Evolutionary conservation across 2,888 invertebrate genomes (phyloP), one percentile per base, ranked within the genome.

Genomic region (Drosophila lutescens): DNA sequence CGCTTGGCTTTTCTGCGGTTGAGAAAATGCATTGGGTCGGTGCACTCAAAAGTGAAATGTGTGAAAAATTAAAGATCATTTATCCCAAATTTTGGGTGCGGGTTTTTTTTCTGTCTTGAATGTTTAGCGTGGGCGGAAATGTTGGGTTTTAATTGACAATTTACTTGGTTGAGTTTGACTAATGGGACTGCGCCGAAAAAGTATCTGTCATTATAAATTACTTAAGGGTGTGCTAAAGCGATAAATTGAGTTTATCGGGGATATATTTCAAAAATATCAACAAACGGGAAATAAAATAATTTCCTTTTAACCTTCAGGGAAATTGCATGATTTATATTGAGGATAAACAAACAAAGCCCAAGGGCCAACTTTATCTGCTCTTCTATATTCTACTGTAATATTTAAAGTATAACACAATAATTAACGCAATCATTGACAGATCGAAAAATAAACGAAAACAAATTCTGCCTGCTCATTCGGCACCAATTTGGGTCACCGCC

Each of bases 131-230:
- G 80, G 84, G 78, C 67, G 67, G 68, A 71, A 79, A 77, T 78
- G 80, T 56, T 66, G 8, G 71, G 62, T 43, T 78, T 86, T 76
- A 84, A 80, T 81, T 86, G 84, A 86, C 86, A 86, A 70, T 84
- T 76, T 63, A 69, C 67, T 59, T 65, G 77, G 38, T 15, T 62
- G 69, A 59, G 53, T 69, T 49, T 60, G 51, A 47, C 59, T 50
- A 59, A 73, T 74, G 73, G 40, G 15, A 47, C 49, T 6, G 15
- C 36, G 26, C 15, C 12, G 26, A 10, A 13, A n/a, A 5, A 34
- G 23, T 20, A 51, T 17, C 23, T 58, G 23, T 7, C 13, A 26
- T 15, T 38, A n/a, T 41, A 41, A 53, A 15, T 53, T 26, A 38
- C 10, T 26, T 15, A 9, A 12, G 23, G 1, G 15, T 13, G 9